Base-by-base conservation (phyloP, 1,140 invertebrate species). In the Anagrus nilaparvatae region DNA sequence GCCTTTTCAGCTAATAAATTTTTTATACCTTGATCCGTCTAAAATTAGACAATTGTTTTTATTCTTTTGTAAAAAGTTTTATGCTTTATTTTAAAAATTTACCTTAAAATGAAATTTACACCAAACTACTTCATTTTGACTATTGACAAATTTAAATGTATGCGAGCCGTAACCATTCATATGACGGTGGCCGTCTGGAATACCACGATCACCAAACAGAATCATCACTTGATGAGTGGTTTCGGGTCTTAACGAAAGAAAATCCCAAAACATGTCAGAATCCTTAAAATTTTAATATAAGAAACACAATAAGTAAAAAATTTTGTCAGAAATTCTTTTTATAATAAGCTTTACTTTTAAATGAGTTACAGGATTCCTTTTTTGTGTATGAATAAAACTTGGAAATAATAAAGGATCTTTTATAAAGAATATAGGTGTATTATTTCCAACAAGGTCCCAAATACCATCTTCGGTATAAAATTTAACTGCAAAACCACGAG, bases 111-210 rank as follows among this genome's bases (percentile, higher is more conserved):
- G 90, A 73, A 96, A 97, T 75, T 96, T 96, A 46, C 84, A 86
- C 61, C 87, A 96, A 32, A 88, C 70, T 12, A 77, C 63, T 42
- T 87, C 76, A 35, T 81, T 78, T 41, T 85, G 70, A 13, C 69
- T 73, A 65, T 96, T 96, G 3, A 96, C 77, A 41, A 95, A 59
- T 61, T 94, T 94, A 60, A 92, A 97, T 4, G 93, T 96, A 63
- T 97, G 90, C 5, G 87, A 91, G 1, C 90, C 90, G 62, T 91
- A 97, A 17, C 93, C 89, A 61, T 97, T 87, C 92, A 97, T 97
- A 58, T 86, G 78, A 44, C 87, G 76, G 60, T 79, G 85, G n/a
- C 91, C 89, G 61, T 94, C 86, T 10, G 93, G 92, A 46, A 86
- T 93, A 28, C 92, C 93, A 54, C 91, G 77, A 68, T 96, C 91